phyloP scores from a whole-genome alignment of 2,113 vertebrate genomes.

The Maylandia zebra region DNA sequence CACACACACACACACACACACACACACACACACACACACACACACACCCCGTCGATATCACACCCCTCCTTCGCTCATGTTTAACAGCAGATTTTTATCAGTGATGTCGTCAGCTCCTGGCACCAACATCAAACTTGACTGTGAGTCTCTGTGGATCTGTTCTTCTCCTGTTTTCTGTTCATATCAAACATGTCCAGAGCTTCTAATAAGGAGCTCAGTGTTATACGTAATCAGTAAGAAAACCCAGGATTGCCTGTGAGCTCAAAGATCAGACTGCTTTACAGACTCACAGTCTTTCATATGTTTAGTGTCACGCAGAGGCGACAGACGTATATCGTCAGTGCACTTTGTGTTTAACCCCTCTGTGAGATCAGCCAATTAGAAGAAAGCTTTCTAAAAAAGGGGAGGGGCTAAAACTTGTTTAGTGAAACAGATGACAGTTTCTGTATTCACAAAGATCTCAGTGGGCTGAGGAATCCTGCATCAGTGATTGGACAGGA shows the following conservation, averaged over 20 bases:
- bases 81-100: background rate
- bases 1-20: background rate
- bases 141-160: background rate
- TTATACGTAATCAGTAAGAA: background rate
- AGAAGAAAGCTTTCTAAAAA: background rate
- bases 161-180: background rate
- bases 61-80: background rate
- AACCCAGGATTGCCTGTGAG: background rate
- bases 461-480: background rate
- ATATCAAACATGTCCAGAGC: background rate
- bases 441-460: background rate
- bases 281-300: background rate
- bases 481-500: background rate
- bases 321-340: background rate
- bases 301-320: background rate
- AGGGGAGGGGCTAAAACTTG: background rate
- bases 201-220: background rate
- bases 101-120: background rate
- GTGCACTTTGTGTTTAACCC: background rate
- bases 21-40: background rate
- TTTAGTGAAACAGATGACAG: background rate
- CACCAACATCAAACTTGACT: background rate
- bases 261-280: background rate
- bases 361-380: background rate
- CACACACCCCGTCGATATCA: background rate